Percentiles rank a stretch among this genome's conserved stretches.
Evolutionary conservation across 2,888 invertebrate species (phyloP).

Genomic region (Mythimna vitellina): DNA sequence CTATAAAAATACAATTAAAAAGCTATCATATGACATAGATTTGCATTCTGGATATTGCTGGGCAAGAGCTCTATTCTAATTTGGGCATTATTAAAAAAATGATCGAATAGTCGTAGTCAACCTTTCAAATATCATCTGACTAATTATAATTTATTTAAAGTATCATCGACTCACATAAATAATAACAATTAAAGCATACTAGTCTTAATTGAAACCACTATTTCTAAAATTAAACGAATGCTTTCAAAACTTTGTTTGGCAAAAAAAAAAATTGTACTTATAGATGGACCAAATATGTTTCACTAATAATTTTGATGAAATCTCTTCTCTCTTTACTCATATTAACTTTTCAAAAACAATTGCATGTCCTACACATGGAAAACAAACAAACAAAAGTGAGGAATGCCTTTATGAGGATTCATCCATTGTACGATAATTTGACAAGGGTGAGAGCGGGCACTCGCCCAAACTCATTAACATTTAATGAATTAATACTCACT

Average conservation of each 20-base stretch:
- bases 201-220: too few relatives aligned
- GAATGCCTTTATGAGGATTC: conserved; percentile 79
- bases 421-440: conserved; percentile 76
- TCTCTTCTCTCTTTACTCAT: background rate
- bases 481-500: conserved; percentile 79
- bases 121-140: too few relatives aligned
- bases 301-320: background rate
- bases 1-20: too few relatives aligned
- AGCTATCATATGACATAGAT: too few relatives aligned
- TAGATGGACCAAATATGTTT: background rate
- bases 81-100: too few relatives aligned
- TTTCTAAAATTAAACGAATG: too few relatives aligned
- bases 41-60: too few relatives aligned
- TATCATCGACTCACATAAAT: too few relatives aligned
- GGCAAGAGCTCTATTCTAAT: too few relatives aligned
- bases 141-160: too few relatives aligned
- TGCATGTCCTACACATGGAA: conserved; percentile 34
- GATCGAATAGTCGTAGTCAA: too few relatives aligned
- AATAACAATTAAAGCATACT: too few relatives aligned
- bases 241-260: background rate
- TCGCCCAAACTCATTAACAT: conserved; percentile 75
- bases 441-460: conserved; percentile 75
- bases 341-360: conserved; percentile 20
- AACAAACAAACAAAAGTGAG: conserved; percentile 64
- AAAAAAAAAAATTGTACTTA: background rate